Evolutionary conservation across 2,797 vertebrate genomes (phyloP), one percentile per base, ranked within the genome.

Genomic region (Avahi laniger): DNA sequence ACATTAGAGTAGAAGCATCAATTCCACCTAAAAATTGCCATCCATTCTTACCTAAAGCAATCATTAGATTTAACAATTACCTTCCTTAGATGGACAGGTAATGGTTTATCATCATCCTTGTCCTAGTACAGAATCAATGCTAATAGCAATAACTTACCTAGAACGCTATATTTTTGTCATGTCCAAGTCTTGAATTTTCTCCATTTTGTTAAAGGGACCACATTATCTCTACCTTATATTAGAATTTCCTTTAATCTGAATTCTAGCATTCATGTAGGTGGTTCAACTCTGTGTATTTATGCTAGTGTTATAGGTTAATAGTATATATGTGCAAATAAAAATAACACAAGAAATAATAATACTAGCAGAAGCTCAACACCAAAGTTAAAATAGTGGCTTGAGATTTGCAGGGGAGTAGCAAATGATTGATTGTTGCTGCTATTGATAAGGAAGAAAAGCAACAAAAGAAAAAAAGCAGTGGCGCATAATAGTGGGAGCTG

Each of bases 31-130:
- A 86, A 67, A 94, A 95, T 84, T 54, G 28, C 65, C 43, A 82
- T 89, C 17, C 91, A 22, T 72, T 91, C 70, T 94, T 88, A 65
- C 69, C 75, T 85, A 70, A 97, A 93, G 93, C 50, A 87, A 78
- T 89, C 75, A 94, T 94, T 94, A 88, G 72, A 84, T 91, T 94
- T 89, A 94, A 73, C 54, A 90, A 85, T 93, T 81, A 75, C 54
- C n/a, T 96, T 96, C 20, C 43, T 87, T 76, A 35, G 35, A 83
- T 78, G 22, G 89, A 83, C 73, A 94, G 70, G 8, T 65, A 30
- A 78, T 90, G 84, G 65, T 93, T 97, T 84, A 75, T 93, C 54
- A 28, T 81, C 63, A 73, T 91, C 48, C 35, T 50, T 18, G 17
- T 59, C 50, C 67, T 33, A 61, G 69, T 5, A 46, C 38, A 82